Evolutionary conservation across 1,140 invertebrate species (phyloP).

Genomic region (Eumeta japonica): DNA sequence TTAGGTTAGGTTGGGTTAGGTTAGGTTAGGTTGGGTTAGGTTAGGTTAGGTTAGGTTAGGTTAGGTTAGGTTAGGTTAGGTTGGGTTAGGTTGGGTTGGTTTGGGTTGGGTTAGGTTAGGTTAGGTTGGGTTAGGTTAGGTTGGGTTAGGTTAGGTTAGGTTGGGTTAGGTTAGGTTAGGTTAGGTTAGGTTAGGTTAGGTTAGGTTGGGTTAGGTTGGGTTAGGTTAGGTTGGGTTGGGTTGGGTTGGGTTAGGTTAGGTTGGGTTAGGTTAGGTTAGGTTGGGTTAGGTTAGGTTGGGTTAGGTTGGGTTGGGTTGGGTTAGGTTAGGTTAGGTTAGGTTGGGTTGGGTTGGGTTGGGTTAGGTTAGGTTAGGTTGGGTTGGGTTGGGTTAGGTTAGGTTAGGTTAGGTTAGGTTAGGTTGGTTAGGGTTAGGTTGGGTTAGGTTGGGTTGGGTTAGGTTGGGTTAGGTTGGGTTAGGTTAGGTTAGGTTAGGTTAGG

Average conservation of each 20-base stretch:
- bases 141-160: conserved; percentile 30
- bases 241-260: conserved; percentile 6
- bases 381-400: conserved; percentile 6
- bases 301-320: conserved; percentile 6
- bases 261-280: conserved; percentile 6
- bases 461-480: conserved; percentile 6
- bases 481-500: conserved; percentile 7
- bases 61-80: conserved; percentile 32
- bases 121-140: conserved; percentile 32
- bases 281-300: conserved; percentile 7
- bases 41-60: conserved; percentile 28
- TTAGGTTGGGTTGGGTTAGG: conserved; percentile 6
- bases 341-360: conserved; percentile 6
- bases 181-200: conserved; percentile 23
- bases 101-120: conserved; percentile 17
- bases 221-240: conserved; percentile 6
- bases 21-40: conserved; percentile 16
- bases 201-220: conserved; percentile 13
- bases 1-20: conserved; percentile 4
- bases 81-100: no score
- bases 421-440: no score
- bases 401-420: no score
- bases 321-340: conserved; percentile 5
- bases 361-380: conserved; percentile 7
- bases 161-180: conserved; percentile 21